Evolutionary conservation across 2,888 invertebrate species (phyloP), one percentile per base, ranked within the genome.

Genomic region (Aquatica leii): DNA sequence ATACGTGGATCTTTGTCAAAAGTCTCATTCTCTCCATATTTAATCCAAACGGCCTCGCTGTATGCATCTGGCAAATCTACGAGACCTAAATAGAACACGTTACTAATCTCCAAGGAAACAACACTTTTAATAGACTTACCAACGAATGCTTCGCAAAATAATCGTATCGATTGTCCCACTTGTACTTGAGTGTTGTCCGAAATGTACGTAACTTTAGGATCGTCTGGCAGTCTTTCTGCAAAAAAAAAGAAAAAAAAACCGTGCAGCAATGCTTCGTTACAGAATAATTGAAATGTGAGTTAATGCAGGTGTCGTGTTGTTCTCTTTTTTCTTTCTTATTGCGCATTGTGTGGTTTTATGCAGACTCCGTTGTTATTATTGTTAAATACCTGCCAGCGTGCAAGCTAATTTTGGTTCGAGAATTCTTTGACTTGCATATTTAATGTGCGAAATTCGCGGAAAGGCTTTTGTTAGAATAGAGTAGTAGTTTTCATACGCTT

Each of bases 141-240:
- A 60, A 90, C 87, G 75, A 91, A 90, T 48, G 91, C 91, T 81
- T 92, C 92, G 80, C 92, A 92, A 82, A 89, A 92, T 51, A 92
- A 83, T 56, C 91, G 84, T 31, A 88, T 83, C n/a, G 84, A 81
- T 59, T 85, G 84, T 6, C 89, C 90, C 63, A 88, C 82, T 59
- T 86, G 86, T 80, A 87, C 85, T 79, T 88, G 86, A 73, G 66
- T 70, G 54, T 90, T 86, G 69, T 84, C 83, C 11, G 91, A 89
- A 69, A 86, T 85, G 81, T 88, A 92, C 73, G 91, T 92, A 54
- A 87, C 85, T 80, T 84, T 83, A 51, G 88, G 88, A 54, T 84
- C 82, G 73, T 86, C 86, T 34, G 87, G 86, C 65, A 85, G 83
- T 79, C 88, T 88, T 76, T 87, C 90, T 90, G 86, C 12, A 82